Evolutionary conservation across 2,888 invertebrate genomes (phyloP), one percentile per base, ranked within the genome.

Genomic region (Luperina testacea): DNA sequence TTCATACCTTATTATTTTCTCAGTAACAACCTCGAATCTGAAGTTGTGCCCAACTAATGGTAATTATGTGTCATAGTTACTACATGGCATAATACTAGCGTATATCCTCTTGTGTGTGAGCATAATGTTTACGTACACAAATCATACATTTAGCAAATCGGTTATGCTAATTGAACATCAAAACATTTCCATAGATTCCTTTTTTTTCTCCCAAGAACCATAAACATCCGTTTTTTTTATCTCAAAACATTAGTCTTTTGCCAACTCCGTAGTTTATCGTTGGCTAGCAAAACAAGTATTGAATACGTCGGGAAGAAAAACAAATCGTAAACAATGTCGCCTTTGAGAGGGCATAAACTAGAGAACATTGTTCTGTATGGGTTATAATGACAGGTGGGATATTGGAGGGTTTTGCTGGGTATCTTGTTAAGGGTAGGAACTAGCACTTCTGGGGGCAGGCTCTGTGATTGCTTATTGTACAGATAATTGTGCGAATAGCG

Each of bases 201-300:
- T 48, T 74, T 72, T 75, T 61, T 38, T n/a, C n/a, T 42, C 48
- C 42, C 20, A 32, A 5, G 48, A 72, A 51, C 59, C 24, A 57
- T 77, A 85, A 85, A 83, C 85, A 85, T 73, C 65, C 82, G 76
- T 59, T 81, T 64, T 69, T 53, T 53, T 82, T 77, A 76, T 61
- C 42, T 27, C 48, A 59, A 67, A 76, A 70, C 74, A 72, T 81
- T 71, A 64, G 69, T 64, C 53, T 77, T 75, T 45, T 77, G 83
- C 88, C 87, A 88, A 88, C 24, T 76, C 24, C 67, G 42, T 69
- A 77, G 77, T 84, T 82, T 85, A 84, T 74, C 73, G 85, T 72
- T 53, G 38, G 57, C 53, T 82, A 77, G 42, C 61, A 85, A 85
- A 84, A 85, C n/a, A 85, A 85, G 82, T 82, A 61, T 69, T 72